Percentiles rank a stretch among this genome's conserved stretches.
Evolutionary conservation across 2,797 vertebrate genomes (phyloP).

Genomic region (Darevskia mixta): DNA sequence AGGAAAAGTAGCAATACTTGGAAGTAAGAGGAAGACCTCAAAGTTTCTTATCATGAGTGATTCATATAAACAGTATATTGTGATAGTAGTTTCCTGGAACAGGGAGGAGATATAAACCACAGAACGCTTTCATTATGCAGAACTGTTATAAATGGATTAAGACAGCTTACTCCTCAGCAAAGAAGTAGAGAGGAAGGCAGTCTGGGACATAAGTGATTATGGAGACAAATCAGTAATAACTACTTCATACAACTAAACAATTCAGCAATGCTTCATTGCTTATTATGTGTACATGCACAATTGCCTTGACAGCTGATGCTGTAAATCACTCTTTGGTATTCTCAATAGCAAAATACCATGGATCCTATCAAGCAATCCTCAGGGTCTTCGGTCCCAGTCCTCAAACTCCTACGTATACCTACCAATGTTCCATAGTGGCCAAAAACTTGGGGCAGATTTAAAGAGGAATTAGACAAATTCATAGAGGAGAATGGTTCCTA

Average conservation of each 20-base stretch:
- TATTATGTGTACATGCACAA: constrained; percentile 11
- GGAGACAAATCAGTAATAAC: constrained; percentile 20
- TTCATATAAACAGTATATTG: neutral
- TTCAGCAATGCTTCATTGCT: constrained; percentile 26
- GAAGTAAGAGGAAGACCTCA: neutral
- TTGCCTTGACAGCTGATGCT: neutral
- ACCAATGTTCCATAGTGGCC: too few relatives aligned
- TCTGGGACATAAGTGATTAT: neutral
- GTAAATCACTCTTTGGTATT: neutral
- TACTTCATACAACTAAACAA: constrained; percentile 36
- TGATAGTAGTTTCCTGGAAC: neutral
- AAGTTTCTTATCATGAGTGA: neutral
- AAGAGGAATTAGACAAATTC: too few relatives aligned
- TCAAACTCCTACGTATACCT: too few relatives aligned
- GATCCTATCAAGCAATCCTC: neutral
- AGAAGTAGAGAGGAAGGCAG: neutral
- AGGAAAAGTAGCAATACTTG: neutral
- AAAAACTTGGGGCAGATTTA: too few relatives aligned
- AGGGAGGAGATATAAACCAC: neutral
- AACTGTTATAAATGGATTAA: constrained; percentile 5
- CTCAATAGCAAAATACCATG: neutral
- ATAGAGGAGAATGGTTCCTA: too few relatives aligned
- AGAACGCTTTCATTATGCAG: neutral
- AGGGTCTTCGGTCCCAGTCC: too few relatives aligned
- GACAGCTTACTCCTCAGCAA: neutral